Base-by-base conservation (phyloP, 30 jellyfish, hydroid and myxozoan genomes). In the Sanderia malayensis region DNA sequence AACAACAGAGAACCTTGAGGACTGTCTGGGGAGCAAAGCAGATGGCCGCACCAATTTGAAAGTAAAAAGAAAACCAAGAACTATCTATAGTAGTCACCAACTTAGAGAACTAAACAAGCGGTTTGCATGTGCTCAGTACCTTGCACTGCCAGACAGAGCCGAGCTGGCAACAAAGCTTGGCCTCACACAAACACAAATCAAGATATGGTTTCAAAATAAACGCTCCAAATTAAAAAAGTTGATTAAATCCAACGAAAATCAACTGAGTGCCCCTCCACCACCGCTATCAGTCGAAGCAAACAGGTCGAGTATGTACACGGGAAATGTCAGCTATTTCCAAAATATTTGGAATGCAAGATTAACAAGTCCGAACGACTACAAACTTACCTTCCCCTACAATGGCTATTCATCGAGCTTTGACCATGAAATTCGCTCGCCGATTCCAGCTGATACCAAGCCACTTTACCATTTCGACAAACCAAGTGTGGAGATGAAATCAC, bases 141-240 rank as follows among this genome's bases (percentile, higher is more conserved):
- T 89, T 25, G 97, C 95, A 1, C 82, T 89, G 15, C 97, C 97
- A 47, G 97, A 89, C 71, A 69, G 97, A 76, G 97, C 95, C 2
- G 95, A 82, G 31, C 93, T 89, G n/a, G 97, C 97, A 1, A 53
- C 89, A 0, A 66, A 62, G 32, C 81, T 89, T 25, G 95, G 94
- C 21, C 82, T 89, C 17, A 73, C 86, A 1, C 97, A 89, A 57
- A 81, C 94, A 63, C 97, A 89, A 58, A 86, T 89, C 46, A 89
- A 89, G 46, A 89, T 89, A 11, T 89, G 97, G 97, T 89, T 89
- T 49, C 97, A 89, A 52, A 89, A 89, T 79, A 89, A 82, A 55
- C 69, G 97, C 37, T 89, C 97, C 24, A 89, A 89, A 61, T 71
- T 82, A n/a, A 89, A 89, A 72, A 89, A 89, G 71, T 58, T 71